phyloP scores from a whole-genome alignment of 2,888 invertebrate genomes.

The Aspidiotus rigidus region DNA sequence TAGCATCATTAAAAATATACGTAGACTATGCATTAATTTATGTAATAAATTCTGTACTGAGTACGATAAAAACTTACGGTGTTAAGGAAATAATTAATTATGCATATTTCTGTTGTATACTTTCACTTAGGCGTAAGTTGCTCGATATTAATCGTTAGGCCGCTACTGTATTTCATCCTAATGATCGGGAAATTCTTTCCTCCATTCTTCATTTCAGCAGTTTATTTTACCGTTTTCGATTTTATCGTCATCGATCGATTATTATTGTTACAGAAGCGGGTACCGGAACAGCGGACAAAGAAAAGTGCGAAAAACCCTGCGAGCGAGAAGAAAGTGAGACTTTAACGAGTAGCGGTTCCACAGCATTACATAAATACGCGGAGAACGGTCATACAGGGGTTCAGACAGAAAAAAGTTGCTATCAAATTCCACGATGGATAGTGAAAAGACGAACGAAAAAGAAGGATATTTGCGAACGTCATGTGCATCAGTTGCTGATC shows the following conservation, averaged over 20 bases:
- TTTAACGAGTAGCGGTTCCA: neutral
- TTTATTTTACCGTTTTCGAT: neutral
- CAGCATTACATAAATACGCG: neutral
- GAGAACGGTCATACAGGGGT: neutral
- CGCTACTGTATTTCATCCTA: no score
- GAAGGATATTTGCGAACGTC: slow-evolving; percentile 57
- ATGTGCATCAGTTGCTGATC: slow-evolving; percentile 59
- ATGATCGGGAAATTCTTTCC: no score
- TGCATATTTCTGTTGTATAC: no score
- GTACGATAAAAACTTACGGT: no score
- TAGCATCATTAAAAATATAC: no score
- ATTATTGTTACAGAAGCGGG: slow-evolving; percentile 12
- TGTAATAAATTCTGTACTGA: no score
- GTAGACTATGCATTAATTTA: no score
- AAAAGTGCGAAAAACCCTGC: slow-evolving; percentile 1
- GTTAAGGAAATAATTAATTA: no score
- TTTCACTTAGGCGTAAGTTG: no score
- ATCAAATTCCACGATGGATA: slow-evolving; percentile 37
- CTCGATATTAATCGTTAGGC: no score
- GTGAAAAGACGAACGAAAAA: slow-evolving; percentile 54
- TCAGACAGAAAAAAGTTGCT: neutral
- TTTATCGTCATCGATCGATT: neutral
- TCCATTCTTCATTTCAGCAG: no score
- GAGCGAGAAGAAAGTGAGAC: neutral
- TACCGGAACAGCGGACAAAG: neutral